These are phyloP conservation scores for Idaea biselata DNA, from an alignment of 2,888 invertebrate species.

Conservation along the genomic window DNA sequence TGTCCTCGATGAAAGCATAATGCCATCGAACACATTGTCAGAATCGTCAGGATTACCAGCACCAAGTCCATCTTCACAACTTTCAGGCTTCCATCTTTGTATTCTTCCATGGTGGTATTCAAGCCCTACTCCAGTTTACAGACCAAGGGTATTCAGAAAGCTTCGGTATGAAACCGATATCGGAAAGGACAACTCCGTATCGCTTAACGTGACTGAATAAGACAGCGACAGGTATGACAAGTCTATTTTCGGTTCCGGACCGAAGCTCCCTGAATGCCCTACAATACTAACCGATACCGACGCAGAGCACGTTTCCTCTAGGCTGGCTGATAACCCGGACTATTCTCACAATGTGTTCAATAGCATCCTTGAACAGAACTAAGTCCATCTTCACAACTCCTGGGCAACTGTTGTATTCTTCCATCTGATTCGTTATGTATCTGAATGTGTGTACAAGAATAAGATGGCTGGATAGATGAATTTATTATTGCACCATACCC, in stretches of 20 bases:
- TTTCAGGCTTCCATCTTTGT: too few species aligned
- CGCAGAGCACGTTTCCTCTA: constrained; percentile 89
- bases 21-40: constrained; percentile 91
- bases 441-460: constrained; percentile 30
- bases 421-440: constrained; percentile 81
- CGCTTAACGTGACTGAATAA: too few species aligned
- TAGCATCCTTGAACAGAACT: constrained; percentile 92
- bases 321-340: constrained; percentile 91
- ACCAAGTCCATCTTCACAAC: too few species aligned
- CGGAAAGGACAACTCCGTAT: too few species aligned
- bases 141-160: too few species aligned
- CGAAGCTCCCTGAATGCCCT: too few species aligned
- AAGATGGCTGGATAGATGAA: not conserved
- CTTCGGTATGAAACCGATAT: too few species aligned
- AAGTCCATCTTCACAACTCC: constrained; percentile 90
- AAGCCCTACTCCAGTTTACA: too few species aligned
- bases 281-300: constrained; percentile 85
- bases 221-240: too few species aligned
- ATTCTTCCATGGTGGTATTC: too few species aligned
- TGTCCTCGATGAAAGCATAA: constrained; percentile 43
- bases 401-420: constrained; percentile 89
- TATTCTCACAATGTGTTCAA: constrained; percentile 91
- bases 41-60: constrained; percentile 90
- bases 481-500: not conserved
- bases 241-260: too few species aligned